phyloP scores from a whole-genome alignment of 2,888 invertebrate species.

The Acanthoscelides obtectus region DNA sequence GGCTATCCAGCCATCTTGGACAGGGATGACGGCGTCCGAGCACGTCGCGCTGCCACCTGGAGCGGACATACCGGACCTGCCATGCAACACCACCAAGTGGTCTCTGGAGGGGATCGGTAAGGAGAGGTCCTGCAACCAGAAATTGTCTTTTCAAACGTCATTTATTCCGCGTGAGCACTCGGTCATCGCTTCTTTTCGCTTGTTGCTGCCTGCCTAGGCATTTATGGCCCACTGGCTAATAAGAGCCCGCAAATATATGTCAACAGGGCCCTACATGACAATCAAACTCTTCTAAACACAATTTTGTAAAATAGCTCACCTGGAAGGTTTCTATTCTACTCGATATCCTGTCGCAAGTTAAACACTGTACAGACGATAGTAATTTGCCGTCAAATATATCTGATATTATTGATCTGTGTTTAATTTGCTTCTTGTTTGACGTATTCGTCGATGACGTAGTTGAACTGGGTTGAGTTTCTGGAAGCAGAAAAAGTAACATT shows the following conservation, averaged over 20 bases:
- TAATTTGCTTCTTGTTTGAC: constrained; percentile 42
- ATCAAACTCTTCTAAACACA: too few relatives aligned
- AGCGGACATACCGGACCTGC: constrained; percentile 26
- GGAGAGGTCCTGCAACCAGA: constrained; percentile 76
- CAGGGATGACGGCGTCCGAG: constrained; percentile 53
- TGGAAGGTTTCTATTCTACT: constrained; percentile 44
- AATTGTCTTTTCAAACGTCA: too few relatives aligned
- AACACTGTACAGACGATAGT: constrained; percentile 92
- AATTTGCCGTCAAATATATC: constrained; percentile 97
- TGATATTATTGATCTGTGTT: constrained; percentile 76
- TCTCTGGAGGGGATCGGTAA: constrained; percentile 93
- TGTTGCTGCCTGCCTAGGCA: too few relatives aligned
- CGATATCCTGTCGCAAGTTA: constrained; percentile 83
- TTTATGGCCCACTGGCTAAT: too few relatives aligned
- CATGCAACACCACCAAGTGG: constrained; percentile 65
- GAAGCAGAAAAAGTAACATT: constrained; percentile 21
- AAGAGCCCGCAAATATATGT: too few relatives aligned
- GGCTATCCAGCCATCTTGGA: constrained; percentile 55
- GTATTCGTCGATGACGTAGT: constrained; percentile 22
- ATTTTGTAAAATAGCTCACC: too few relatives aligned
- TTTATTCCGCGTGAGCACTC: too few relatives aligned
- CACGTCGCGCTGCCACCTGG: constrained; percentile 41
- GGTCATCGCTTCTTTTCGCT: too few relatives aligned
- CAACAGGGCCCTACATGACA: too few relatives aligned
- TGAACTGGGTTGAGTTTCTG: constrained; percentile 43